phyloP scores from a whole-genome alignment of 2,113 vertebrate species.

The Hyaena hyaena region DNA sequence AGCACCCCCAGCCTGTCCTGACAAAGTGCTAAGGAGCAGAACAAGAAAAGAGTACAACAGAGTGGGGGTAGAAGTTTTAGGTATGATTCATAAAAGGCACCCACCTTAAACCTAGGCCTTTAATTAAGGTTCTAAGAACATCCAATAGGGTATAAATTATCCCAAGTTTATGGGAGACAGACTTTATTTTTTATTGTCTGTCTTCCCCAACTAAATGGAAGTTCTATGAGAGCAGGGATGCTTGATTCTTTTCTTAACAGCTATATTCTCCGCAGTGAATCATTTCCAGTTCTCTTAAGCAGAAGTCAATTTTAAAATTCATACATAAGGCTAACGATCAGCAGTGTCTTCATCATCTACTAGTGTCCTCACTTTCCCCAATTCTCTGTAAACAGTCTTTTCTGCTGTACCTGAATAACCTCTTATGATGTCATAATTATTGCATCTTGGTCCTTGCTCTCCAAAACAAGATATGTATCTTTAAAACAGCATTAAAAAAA shows the following conservation, averaged over 20 bases:
- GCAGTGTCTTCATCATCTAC: not conserved
- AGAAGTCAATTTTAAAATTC: constrained; percentile 27
- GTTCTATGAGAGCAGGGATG: not conserved
- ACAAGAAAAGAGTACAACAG: not conserved
- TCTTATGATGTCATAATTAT: not conserved
- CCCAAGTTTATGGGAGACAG: not conserved
- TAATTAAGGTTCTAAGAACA: constrained; percentile 25
- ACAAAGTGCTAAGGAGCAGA: not conserved
- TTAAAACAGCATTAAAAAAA: constrained; percentile 15
- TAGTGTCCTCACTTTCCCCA: not conserved
- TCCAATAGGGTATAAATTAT: not conserved
- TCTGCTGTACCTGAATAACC: constrained; percentile 19
- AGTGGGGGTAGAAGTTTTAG: not conserved
- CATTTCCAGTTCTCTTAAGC: constrained; percentile 16
- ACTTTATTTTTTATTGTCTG: not conserved
- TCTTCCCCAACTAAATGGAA: constrained; percentile 1
- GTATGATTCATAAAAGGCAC: not conserved
- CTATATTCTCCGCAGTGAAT: not conserved
- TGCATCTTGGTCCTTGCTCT: not conserved
- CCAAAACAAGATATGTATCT: constrained; percentile 40
- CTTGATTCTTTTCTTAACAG: not conserved
- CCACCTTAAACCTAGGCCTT: constrained; percentile 15
- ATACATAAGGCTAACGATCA: not conserved
- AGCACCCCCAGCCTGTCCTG: not conserved
- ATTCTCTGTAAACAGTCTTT: not conserved